These are phyloP conservation scores for Heterodera carotae DNA, from an alignment of 1,140 invertebrate genomes.

Conservation along the genomic window DNA sequence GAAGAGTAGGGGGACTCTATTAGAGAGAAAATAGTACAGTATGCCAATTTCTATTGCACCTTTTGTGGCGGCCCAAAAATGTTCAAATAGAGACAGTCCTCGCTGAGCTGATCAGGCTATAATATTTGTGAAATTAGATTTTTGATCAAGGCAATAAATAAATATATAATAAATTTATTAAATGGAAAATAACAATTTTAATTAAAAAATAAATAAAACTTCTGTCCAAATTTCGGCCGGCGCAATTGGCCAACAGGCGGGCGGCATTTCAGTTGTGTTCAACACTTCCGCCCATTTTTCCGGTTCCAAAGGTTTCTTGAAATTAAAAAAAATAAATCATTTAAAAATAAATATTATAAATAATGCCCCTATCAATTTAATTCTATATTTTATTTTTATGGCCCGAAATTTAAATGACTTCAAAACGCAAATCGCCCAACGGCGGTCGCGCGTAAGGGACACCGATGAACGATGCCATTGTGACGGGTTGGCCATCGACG, in stretches of 20 bases:
- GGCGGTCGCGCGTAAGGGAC: slow-evolving; percentile 18
- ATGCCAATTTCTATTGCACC: no score
- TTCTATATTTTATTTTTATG: background rate
- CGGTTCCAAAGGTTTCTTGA: slow-evolving; percentile 16
- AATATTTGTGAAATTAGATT: background rate
- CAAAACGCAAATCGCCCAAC: slow-evolving; percentile 12
- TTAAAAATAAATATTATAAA: no score
- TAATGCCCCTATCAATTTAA: no score
- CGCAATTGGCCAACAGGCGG: slow-evolving; percentile 13
- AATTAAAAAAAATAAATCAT: no score
- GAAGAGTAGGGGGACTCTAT: no score
- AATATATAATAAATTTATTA: no score
- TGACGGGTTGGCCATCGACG: slow-evolving; percentile 2
- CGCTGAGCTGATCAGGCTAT: slow-evolving; percentile 22
- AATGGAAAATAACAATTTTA: background rate
- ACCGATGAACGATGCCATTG: background rate
- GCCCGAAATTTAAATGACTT: background rate
- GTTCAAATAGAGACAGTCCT: slow-evolving; percentile 51
- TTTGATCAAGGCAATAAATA: no score
- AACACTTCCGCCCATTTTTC: slow-evolving; percentile 1
- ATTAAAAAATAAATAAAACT: background rate
- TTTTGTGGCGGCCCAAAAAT: slow-evolving; percentile 34
- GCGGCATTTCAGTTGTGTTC: slow-evolving; percentile 1
- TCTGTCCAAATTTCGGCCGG: background rate
- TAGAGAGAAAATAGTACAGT: no score